Base-by-base conservation (phyloP, 2,113 vertebrate species). In the Anoplopoma fimbria region DNA sequence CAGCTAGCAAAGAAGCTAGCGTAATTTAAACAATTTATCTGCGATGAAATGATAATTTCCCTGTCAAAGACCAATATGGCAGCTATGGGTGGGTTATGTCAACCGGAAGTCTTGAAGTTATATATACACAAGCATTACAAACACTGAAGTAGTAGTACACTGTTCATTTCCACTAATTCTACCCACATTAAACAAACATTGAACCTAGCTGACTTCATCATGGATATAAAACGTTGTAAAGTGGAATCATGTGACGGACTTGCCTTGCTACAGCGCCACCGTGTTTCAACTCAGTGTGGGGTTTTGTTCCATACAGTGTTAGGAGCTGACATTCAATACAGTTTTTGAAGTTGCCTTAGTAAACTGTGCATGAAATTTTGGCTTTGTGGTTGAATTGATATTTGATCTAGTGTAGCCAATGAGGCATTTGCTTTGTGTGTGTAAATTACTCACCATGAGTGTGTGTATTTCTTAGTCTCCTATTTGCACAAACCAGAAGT, bases 401-500 rank as follows among this genome's bases (percentile, higher is more conserved):
- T 86, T 83, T 87, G 77, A 81, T 87, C 82, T 86, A 38, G 84
- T 89, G 83, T 84, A 75, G 83, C 84, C 72, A 57, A n/a, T 55
- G 80, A 85, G 60, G 47, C 70, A 29, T 84, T 85, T 82, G 49
- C 84, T 86, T 84, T 81, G 78, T 89, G 81, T 87, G 36, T 92
- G 85, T 87, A 86, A 85, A 90, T 83, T 88, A 84, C 74, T 79
- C 34, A 64, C 42, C 69, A 78, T 70, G 62, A 77, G 76, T 81
- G 58, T 81, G 19, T 68, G 75, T 86, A 57, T 76, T 84, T 87
- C 64, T 70, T 84, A 78, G 82, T 91, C 64, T 89, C 86, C 87
- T 92, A 88, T 93, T 95, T 94, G 94, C 94, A 94, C 94, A 94
- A 91, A 92, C 88, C 91, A 87, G 60, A 94, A 94, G 93, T 93